Evolutionary conservation across 2,113 vertebrate species (phyloP).

Genomic region (Chloropsis cyanopogon): DNA sequence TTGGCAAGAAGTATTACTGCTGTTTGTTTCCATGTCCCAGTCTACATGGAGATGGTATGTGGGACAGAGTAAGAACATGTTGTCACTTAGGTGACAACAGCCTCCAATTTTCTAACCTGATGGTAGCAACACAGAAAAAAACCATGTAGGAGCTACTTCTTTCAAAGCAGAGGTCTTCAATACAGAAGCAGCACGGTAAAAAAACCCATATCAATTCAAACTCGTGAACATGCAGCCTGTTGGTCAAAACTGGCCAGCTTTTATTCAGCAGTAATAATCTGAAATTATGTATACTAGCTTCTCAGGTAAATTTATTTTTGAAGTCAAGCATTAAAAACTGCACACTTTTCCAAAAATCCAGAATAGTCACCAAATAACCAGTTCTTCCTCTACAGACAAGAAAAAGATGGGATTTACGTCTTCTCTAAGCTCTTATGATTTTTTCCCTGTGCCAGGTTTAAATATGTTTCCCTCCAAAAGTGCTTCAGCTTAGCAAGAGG

Average conservation of each 20-base stretch:
- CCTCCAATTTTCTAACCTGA: background rate
- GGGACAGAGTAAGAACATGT: background rate
- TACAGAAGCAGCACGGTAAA: background rate
- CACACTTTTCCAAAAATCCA: background rate
- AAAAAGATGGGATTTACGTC: background rate
- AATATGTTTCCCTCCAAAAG: background rate
- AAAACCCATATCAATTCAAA: background rate
- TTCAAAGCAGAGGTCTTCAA: background rate
- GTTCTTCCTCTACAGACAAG: background rate
- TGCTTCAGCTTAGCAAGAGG: background rate
- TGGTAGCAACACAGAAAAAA: background rate
- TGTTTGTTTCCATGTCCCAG: background rate
- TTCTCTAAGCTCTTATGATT: background rate
- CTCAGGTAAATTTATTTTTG: background rate
- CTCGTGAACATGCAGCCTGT: background rate
- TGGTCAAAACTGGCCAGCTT: background rate
- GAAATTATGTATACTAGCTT: background rate
- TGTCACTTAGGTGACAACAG: background rate
- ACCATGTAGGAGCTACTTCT: fast-evolving
- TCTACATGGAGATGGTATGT: background rate
- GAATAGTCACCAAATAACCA: background rate
- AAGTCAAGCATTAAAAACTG: background rate
- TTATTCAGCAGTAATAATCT: background rate
- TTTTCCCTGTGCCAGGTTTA: background rate
- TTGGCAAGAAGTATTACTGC: background rate